Percentiles rank a stretch among this genome's conserved stretches.
Conservation (phyloP, 2,888 invertebrate species). For the Bruchidius siliquastri region DNA sequence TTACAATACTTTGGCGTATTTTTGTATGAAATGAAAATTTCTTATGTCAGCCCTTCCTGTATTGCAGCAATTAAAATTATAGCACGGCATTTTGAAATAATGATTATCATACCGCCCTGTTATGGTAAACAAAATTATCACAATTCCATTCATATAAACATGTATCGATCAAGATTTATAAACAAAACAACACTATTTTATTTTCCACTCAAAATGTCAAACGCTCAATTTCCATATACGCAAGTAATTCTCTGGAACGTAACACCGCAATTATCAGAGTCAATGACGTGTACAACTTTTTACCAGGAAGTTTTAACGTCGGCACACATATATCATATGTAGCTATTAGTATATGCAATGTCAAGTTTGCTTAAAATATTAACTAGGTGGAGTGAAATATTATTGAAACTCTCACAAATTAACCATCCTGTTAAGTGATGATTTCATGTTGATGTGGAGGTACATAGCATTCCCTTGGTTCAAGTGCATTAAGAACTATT, state of each 20-base stretch:
- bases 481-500: too few species aligned
- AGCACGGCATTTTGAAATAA: neutral
- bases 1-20: too few species aligned
- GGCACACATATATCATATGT: neutral
- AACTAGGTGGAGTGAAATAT: neutral
- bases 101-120: neutral
- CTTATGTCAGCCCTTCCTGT: neutral
- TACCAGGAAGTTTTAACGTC: neutral
- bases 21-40: too few species aligned
- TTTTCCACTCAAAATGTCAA: neutral
- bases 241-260: neutral
- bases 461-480: too few species aligned
- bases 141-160: neutral
- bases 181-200: neutral
- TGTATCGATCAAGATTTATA: neutral
- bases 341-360: neutral
- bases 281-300: neutral
- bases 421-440: too few species aligned
- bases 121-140: neutral
- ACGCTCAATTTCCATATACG: neutral
- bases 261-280: neutral
- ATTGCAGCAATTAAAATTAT: neutral
- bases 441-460: too few species aligned
- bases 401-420: too few species aligned
- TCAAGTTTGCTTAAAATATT: neutral